Conservation (phyloP, 2,888 invertebrate genomes). For the Chloroclysta siterata region DNA sequence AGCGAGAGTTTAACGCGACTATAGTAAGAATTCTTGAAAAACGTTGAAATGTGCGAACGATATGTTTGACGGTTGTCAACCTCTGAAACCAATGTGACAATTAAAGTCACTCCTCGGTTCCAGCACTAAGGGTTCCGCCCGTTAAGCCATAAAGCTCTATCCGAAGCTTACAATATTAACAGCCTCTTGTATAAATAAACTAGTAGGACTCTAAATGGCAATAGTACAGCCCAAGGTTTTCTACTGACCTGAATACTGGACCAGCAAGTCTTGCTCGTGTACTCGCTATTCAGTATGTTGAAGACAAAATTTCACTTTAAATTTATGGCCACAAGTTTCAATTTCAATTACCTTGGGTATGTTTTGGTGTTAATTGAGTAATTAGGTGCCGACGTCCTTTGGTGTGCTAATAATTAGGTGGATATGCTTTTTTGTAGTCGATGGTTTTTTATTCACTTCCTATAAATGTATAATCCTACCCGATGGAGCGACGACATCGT, state of each 20-base stretch:
- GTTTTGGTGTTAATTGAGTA: conserved; percentile 15
- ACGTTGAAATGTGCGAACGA: too few relatives aligned
- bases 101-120: not conserved
- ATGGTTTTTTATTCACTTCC: conserved; percentile 13
- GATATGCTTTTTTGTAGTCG: conserved; percentile 22
- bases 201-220: conserved; percentile 35
- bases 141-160: conserved; percentile 18
- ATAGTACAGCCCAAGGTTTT: conserved; percentile 43
- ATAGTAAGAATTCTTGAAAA: too few relatives aligned
- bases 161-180: conserved; percentile 24
- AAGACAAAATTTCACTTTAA: conserved; percentile 23
- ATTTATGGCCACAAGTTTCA: conserved; percentile 4
- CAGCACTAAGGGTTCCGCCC: conserved; percentile 12
- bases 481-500: too few relatives aligned
- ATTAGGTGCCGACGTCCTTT: conserved; percentile 23
- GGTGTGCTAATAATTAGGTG: conserved; percentile 6
- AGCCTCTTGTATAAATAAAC: conserved; percentile 34
- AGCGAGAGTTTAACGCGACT: too few relatives aligned
- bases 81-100: not conserved
- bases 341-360: conserved; percentile 1
- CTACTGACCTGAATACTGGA: conserved; percentile 40
- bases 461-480: not conserved
- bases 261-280: conserved; percentile 26
- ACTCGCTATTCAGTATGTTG: conserved; percentile 13
- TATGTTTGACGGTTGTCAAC: too few relatives aligned